These are phyloP conservation scores for Trissoscelio sp. DNA, from an alignment of 2,888 invertebrate species.

Conservation along the genomic window DNA sequence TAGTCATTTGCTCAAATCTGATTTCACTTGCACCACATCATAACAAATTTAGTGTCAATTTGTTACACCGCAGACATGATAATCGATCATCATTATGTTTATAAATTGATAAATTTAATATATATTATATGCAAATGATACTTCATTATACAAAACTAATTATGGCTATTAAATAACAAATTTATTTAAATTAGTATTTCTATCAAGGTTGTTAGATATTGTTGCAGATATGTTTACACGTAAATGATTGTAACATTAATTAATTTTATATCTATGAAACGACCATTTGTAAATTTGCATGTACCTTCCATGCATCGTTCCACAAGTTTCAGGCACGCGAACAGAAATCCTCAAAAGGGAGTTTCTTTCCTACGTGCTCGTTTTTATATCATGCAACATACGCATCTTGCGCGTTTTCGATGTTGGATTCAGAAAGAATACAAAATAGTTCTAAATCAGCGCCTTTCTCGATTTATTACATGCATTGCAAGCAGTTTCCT, in stretches of 20 bases:
- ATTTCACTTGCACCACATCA: slow-evolving; percentile 21
- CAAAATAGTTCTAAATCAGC: slow-evolving; percentile 69
- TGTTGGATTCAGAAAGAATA: slow-evolving; percentile 69
- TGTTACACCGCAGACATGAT: neutral
- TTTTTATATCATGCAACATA: slow-evolving; percentile 66
- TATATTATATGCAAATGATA: neutral
- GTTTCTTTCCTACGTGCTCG: slow-evolving; percentile 69
- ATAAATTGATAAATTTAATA: neutral
- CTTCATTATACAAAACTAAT: neutral
- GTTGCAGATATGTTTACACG: neutral
- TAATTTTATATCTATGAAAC: slow-evolving; percentile 18
- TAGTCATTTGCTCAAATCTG: slow-evolving; percentile 31
- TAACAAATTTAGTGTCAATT: slow-evolving; percentile 33
- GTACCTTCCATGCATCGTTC: slow-evolving; percentile 67
- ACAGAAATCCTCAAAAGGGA: slow-evolving; percentile 69
- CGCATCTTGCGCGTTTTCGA: slow-evolving; percentile 67
- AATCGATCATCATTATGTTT: neutral
- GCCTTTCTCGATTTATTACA: slow-evolving; percentile 52
- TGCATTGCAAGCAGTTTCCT: slow-evolving; percentile 57
- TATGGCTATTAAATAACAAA: neutral
- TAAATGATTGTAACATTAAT: slow-evolving; percentile 19
- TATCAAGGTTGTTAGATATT: neutral
- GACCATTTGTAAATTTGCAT: slow-evolving; percentile 43
- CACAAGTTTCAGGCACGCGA: slow-evolving; percentile 57
- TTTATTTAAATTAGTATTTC: neutral